Percentiles rank a stretch among this genome's conserved stretches.
phyloP scores from a whole-genome alignment of 2,113 vertebrate genomes.

The Pteropus alecto region DNA sequence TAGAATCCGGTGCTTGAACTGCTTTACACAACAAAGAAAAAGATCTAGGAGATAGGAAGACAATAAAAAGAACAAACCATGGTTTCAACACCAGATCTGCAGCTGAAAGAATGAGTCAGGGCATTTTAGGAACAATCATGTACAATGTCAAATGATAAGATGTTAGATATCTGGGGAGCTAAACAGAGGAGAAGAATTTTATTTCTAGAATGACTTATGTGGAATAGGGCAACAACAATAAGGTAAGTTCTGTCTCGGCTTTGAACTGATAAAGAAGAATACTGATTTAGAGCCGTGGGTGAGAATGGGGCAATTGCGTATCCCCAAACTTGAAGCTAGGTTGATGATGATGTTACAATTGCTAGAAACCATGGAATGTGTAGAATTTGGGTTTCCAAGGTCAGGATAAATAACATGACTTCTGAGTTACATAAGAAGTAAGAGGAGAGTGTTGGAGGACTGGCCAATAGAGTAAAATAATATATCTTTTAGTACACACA shows the following conservation, averaged over 20 bases:
- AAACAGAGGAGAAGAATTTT: not conserved
- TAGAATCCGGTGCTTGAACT: not conserved
- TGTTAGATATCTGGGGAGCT: accelerated
- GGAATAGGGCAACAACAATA: not conserved
- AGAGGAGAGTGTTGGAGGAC: not conserved
- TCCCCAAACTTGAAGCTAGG: not conserved
- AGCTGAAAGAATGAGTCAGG: not conserved
- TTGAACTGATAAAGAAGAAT: not conserved
- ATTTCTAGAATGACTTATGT: not conserved
- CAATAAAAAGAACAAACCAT: not conserved
- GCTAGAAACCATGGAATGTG: not conserved
- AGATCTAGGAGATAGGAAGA: not conserved
- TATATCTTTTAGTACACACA: not conserved
- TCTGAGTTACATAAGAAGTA: not conserved
- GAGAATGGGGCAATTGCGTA: not conserved
- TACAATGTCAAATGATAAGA: not conserved
- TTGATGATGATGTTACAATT: not conserved
- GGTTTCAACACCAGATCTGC: not conserved
- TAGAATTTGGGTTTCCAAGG: not conserved
- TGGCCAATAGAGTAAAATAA: not conserved
- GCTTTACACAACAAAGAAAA: not conserved
- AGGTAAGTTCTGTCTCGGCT: not conserved
- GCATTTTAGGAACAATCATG: not conserved
- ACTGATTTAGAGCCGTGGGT: not conserved
- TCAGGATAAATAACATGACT: not conserved